Base-by-base conservation (phyloP, 2,888 invertebrate species). In the Teleogryllus oceanicus region DNA sequence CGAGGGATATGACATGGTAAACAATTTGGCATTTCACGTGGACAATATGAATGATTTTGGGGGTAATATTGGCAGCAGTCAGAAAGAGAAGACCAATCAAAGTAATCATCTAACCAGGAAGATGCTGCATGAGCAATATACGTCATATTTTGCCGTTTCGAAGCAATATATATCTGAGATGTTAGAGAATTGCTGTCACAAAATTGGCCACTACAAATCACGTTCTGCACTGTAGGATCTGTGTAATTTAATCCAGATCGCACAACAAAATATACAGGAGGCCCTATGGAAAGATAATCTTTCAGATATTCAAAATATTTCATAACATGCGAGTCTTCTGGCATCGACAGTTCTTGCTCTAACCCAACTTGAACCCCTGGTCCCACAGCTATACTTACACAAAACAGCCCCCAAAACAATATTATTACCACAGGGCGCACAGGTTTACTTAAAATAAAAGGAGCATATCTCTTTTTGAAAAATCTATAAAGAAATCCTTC, bases 21-120 rank as follows among this genome's bases (percentile, higher is more conserved):
- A 85, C 92, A 92, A 5, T 49, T 50, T 21, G 20, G 11, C 13
- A 18, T 50, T n/a, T 77, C 74, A 80, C 83, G 16, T 84, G 83
- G 92, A 86, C 94, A 94, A 85, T 93, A 94, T 50, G 88, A 89
- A 79, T 88, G 88, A 83, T 90, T 90, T 0, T 85, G 84, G 80
- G 88, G 88, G 80, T 89, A 87, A 83, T 90, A 90, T 84, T 88
- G 89, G 86, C 96, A 96, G 74, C 88, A 87, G 0, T 85, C 83
- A 1, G 89, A 84, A 1, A 90, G 86, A 10, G 88, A 86, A 2
- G 93, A 88, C 98, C 98, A 99, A 87, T 96, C 96, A 85, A 97
- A 92, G 88, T 96, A 99, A 87, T 98, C 98, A 86, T 99, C 99
- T 81, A 99, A 86, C 99, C 99, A 99, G 79, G 96, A 96, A 78